A percentile compares a stretch with the other conserved stretches of the same genome.
These are phyloP conservation scores for Phallusia fumigata DNA, from an alignment of 23 tunicate genomes.

Conservation along the genomic window DNA sequence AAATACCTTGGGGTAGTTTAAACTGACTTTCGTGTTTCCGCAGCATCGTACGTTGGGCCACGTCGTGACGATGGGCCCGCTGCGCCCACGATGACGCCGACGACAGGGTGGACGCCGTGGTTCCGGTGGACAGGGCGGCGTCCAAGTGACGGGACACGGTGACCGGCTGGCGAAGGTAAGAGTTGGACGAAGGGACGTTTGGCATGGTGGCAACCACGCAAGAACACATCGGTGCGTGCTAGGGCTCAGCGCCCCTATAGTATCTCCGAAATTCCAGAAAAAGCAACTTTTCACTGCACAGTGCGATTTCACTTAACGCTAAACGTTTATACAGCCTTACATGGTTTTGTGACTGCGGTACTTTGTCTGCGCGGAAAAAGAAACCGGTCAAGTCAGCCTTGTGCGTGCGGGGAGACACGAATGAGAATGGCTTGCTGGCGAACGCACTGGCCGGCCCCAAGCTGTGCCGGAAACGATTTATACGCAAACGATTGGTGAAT, in stretches of 20 bases:
- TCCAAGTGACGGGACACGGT: not conserved
- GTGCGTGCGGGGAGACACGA: not conserved
- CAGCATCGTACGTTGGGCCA: constrained; percentile 23
- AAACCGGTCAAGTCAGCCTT: not conserved
- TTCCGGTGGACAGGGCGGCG: constrained; percentile 19
- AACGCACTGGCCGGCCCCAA: not conserved
- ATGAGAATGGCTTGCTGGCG: not conserved
- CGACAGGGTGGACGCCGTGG: not conserved
- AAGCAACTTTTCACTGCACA: not conserved
- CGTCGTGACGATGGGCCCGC: constrained; percentile 23
- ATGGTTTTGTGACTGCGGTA: not conserved
- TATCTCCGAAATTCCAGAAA: not conserved
- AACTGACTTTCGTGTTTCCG: constrained; percentile 50
- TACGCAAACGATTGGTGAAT: no score
- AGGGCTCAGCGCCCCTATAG: constrained; percentile 2
- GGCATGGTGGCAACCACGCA: constrained; percentile 43
- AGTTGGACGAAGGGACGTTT: not conserved
- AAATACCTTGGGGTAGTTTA: constrained; percentile 39
- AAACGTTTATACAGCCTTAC: constrained; percentile 3
- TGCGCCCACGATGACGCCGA: constrained; percentile 18
- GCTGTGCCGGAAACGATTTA: not conserved
- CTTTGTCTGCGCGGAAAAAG: not conserved
- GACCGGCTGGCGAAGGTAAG: constrained; percentile 29
- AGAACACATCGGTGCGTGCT: constrained; percentile 29
- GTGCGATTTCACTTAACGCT: not conserved